Evolutionary conservation across 1,140 invertebrate species (phyloP).

Genomic region (Ostrea edulis): DNA sequence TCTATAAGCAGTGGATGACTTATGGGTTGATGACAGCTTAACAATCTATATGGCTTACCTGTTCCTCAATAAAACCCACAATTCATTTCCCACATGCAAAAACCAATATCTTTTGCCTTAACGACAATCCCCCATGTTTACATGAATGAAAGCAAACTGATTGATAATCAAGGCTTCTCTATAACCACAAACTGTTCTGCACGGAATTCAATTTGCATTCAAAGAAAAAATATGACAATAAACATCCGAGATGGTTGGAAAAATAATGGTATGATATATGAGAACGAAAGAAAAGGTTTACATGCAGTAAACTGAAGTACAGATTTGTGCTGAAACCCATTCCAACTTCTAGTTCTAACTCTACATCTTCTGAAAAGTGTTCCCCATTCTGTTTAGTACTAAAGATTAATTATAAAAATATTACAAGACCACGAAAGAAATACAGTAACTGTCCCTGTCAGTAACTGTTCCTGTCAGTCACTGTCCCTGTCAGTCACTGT

Average conservation of each 20-base stretch:
- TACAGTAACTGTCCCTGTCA: too few relatives aligned
- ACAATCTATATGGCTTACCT: constrained; percentile 10
- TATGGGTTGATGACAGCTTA: neutral
- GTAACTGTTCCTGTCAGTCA: too few relatives aligned
- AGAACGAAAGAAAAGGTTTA: too few relatives aligned
- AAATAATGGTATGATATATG: neutral
- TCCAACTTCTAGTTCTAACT: too few relatives aligned
- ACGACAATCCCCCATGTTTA: constrained; percentile 4
- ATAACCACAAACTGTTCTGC: neutral
- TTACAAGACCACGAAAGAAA: too few relatives aligned
- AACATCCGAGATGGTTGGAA: neutral
- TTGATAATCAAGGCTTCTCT: neutral
- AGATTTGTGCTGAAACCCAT: too few relatives aligned
- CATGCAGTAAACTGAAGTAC: too few relatives aligned
- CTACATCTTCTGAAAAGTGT: too few relatives aligned
- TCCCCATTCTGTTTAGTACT: too few relatives aligned
- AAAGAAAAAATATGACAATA: neutral
- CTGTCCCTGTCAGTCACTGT: too few relatives aligned
- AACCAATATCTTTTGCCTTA: constrained; percentile 16
- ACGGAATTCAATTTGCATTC: neutral
- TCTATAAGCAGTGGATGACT: constrained; percentile 9
- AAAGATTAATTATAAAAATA: too few relatives aligned
- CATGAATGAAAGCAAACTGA: neutral
- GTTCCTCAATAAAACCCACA: constrained; percentile 15
- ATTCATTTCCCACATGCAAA: neutral